Evolutionary conservation across 2,797 vertebrate genomes (phyloP), one percentile per base, ranked within the genome.

Genomic region (Sciurus vulgaris): DNA sequence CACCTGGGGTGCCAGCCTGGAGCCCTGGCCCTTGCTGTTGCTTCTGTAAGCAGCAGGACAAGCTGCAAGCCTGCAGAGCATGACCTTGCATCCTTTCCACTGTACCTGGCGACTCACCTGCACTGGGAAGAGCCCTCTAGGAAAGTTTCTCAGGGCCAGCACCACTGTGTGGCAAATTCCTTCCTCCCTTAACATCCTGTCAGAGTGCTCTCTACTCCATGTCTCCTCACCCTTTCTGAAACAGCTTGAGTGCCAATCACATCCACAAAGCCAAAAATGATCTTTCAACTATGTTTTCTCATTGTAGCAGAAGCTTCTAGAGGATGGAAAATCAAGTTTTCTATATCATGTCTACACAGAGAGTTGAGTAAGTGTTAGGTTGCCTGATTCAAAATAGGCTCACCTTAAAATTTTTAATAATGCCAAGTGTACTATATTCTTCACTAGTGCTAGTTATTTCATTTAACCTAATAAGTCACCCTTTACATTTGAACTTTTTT

Each of bases 401-500:
- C 35, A 11, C 56, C 35, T 28, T 63, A 74, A 86, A 56, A 76
- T 54, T 63, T 56, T 84, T 73, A 72, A 65, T 51, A 41, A 72
- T 30, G n/a, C 5, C 26, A 92, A 56, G 47, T 28, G 86, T 59
- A 33, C 56, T 59, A 47, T 41, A 78, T 38, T 88, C 65, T 93
- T 95, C 18, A 85, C 61, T 67, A 69, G 85, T 38, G 92, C 47
- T 85, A 81, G 41, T 49, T 78, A 89, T 47, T 74, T 56, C 56
- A 85, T 65, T 84, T 76, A 85, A 81, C n/a, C 90, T 13, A 90
- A 38, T 30, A 86, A 85, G 33, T 84, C 84, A 79, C 72, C 49
- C 38, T 96, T 86, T 61, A 44, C 47, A 74, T 56, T 93, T 86
- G 76, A 81, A 89, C 72, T 83, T 65, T 70, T 72, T 26, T 76